Evolutionary conservation across 2,797 vertebrate genomes (phyloP).

Genomic region (Sebastes hopkinsi): DNA sequence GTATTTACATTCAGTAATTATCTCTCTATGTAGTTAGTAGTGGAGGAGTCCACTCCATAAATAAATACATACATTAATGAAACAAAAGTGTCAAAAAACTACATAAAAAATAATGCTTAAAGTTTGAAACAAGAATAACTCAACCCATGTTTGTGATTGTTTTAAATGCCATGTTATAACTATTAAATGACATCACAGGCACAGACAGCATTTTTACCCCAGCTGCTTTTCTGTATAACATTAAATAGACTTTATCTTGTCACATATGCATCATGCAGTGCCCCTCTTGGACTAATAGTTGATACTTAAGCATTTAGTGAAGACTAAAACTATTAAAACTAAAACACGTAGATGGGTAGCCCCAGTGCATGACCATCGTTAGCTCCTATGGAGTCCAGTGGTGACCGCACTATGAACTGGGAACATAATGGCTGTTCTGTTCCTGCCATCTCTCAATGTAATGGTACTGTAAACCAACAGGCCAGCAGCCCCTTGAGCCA

Average conservation of each 20-base stretch:
- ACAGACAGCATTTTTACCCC: neutral
- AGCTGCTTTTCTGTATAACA: neutral
- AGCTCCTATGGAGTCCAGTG: constrained; percentile 25
- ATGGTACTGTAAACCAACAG: constrained; percentile 77
- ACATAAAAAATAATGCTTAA: neutral
- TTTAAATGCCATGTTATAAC: neutral
- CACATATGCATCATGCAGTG: neutral
- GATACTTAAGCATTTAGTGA: neutral
- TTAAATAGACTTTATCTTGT: neutral
- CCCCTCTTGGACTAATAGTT: neutral
- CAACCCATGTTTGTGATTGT: neutral
- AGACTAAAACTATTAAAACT: neutral
- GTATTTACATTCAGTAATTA: neutral
- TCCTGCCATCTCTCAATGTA: constrained; percentile 74
- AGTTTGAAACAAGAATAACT: neutral
- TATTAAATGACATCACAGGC: neutral
- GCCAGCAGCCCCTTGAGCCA: constrained; percentile 64
- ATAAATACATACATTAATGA: neutral
- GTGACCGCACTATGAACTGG: constrained; percentile 72
- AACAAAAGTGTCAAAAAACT: neutral
- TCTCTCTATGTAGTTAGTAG: neutral
- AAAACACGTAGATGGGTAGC: neutral
- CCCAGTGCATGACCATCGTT: constrained; percentile 6
- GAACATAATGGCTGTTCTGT: constrained; percentile 77
- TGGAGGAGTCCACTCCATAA: neutral